These are phyloP conservation scores for Otocyon megalotis DNA, from an alignment of 2,113 vertebrate genomes.

Conservation along the genomic window DNA sequence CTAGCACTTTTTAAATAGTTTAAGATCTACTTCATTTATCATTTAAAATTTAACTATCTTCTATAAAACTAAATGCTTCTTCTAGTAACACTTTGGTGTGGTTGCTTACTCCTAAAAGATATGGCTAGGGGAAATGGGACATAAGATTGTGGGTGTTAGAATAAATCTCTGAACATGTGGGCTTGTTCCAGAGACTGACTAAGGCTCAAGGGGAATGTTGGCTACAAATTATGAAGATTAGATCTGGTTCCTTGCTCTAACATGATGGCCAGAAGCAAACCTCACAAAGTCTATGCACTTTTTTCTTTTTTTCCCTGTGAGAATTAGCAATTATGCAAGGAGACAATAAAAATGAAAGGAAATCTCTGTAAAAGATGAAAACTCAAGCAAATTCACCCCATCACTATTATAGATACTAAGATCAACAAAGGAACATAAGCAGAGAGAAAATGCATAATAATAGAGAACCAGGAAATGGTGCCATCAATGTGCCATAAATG, in stretches of 20 bases:
- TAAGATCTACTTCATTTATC: conserved; percentile 65
- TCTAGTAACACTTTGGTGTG: conserved; percentile 49
- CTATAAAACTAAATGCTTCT: conserved; percentile 62
- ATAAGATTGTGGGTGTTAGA: conserved; percentile 13
- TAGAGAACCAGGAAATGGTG: background rate
- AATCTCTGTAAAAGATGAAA: background rate
- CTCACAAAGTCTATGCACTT: background rate
- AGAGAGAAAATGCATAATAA: background rate
- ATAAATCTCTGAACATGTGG: conserved; percentile 40
- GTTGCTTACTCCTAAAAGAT: conserved; percentile 46
- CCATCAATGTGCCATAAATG: background rate
- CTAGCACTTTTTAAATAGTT: conserved; percentile 64
- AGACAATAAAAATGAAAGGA: background rate
- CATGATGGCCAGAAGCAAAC: conserved; percentile 23
- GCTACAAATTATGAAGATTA: conserved; percentile 30
- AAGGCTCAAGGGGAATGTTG: background rate
- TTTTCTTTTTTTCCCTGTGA: background rate
- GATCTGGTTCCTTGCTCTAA: background rate
- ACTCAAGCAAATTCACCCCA: background rate
- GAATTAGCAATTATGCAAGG: conserved; percentile 3
- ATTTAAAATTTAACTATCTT: conserved; percentile 67
- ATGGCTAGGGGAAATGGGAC: background rate
- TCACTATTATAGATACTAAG: background rate
- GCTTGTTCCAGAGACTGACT: conserved; percentile 3
- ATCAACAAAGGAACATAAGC: background rate